A percentile compares a stretch with the other conserved stretches of the same genome.
Conservation (phyloP, 2,888 invertebrate genomes). For the Habroteleia sp. region DNA sequence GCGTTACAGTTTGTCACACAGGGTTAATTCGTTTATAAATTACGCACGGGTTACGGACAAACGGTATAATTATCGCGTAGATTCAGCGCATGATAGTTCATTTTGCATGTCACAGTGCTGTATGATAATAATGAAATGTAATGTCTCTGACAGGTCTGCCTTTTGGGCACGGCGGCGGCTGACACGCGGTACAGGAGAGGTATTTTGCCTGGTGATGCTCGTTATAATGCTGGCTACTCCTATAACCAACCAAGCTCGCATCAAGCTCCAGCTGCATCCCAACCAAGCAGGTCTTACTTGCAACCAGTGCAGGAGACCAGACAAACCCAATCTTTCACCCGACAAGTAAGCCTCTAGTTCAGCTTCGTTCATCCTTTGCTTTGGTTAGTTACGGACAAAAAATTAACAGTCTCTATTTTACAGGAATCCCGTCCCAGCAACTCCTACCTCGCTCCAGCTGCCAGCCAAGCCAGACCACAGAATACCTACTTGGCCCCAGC, state of each 20-base stretch:
- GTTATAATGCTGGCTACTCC: slow-evolving; percentile 75
- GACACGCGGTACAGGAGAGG: slow-evolving; percentile 70
- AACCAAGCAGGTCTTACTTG: slow-evolving; percentile 48
- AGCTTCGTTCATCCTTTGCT: too few species aligned
- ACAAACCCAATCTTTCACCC: slow-evolving; percentile 25
- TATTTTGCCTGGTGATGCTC: slow-evolving; percentile 76
- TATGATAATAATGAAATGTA: slow-evolving; percentile 52
- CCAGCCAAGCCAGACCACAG: slow-evolving; percentile 12
- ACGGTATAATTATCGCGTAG: slow-evolving; percentile 17
- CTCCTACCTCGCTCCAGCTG: slow-evolving; percentile 2
- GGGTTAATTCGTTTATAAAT: too few species aligned
- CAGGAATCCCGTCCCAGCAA: slow-evolving; percentile 29
- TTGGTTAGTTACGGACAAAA: too few species aligned
- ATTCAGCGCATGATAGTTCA: slow-evolving; percentile 24
- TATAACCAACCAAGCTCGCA: slow-evolving; percentile 64
- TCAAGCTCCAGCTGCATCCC: slow-evolving; percentile 17
- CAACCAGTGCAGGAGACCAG: slow-evolving; percentile 45
- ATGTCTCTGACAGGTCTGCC: slow-evolving; percentile 71
- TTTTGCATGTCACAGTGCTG: slow-evolving; percentile 24
- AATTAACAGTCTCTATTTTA: slow-evolving; percentile 5
- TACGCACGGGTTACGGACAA: slow-evolving; percentile 20
- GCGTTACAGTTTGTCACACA: too few species aligned
- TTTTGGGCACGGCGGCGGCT: slow-evolving; percentile 70
- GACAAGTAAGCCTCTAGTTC: slow-evolving; percentile 19
- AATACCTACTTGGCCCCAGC: slow-evolving; percentile 36